phyloP scores from a whole-genome alignment of 2,888 invertebrate species.

The Aspidiotus rigidus region DNA sequence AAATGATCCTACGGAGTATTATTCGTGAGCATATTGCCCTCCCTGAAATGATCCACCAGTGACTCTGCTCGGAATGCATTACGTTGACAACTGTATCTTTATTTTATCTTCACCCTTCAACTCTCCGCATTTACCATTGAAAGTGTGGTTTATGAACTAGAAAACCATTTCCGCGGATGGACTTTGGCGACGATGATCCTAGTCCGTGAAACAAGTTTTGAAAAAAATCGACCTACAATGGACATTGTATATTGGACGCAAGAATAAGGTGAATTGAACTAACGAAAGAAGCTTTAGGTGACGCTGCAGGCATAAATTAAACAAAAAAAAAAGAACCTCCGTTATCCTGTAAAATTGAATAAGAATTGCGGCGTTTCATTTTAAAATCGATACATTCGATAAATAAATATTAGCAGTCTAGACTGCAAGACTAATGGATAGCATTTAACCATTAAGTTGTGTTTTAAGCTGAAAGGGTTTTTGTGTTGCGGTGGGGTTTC shows the following conservation, averaged over 20 bases:
- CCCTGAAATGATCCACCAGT: too few relatives aligned
- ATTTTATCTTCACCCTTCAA: too few relatives aligned
- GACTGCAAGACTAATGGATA: constrained; percentile 33
- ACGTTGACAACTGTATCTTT: too few relatives aligned
- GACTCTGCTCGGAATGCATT: too few relatives aligned
- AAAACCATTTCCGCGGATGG: too few relatives aligned
- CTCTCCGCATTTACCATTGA: too few relatives aligned
- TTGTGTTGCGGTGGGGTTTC: constrained; percentile 31
- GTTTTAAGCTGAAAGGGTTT: constrained; percentile 30
- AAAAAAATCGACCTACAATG: too few relatives aligned
- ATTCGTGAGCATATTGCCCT: too few relatives aligned
- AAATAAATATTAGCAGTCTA: constrained; percentile 33
- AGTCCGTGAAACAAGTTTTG: too few relatives aligned
- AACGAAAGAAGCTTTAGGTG: background rate
- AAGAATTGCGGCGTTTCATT: constrained; percentile 15
- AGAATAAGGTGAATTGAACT: background rate
- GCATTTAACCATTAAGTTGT: constrained; percentile 32
- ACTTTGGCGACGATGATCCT: too few relatives aligned
- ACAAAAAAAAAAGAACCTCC: background rate
- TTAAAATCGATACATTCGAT: constrained; percentile 29
- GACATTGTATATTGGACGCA: background rate
- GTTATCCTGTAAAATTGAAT: background rate
- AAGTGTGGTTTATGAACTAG: too few relatives aligned
- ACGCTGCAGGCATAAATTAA: constrained; percentile 2
- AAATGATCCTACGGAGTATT: too few relatives aligned